Conservation (phyloP, 2,113 vertebrate genomes). For the Numida meleagris region DNA sequence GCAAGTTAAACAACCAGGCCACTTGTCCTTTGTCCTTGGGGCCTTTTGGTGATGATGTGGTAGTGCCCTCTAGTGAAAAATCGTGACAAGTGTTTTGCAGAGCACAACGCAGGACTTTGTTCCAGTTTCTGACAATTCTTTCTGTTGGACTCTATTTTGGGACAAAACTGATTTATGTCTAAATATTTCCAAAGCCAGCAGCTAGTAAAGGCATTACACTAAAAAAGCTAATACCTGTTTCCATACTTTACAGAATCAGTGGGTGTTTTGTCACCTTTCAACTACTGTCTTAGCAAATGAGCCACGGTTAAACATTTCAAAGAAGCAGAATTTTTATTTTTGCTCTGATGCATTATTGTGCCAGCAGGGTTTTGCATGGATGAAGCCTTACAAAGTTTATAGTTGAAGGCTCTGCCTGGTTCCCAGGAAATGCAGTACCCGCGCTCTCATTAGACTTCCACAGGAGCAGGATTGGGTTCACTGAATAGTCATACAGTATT, state of each 20-base stretch:
- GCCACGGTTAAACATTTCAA: neutral
- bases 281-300: slow-evolving; percentile 3
- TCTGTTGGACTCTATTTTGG: slow-evolving; percentile 14
- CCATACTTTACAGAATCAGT: neutral
- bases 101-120: neutral
- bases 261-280: slow-evolving; percentile 22
- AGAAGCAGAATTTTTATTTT: slow-evolving; percentile 46
- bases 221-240: neutral
- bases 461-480: slow-evolving; percentile 50
- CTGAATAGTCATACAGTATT: slow-evolving; percentile 46
- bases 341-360: neutral
- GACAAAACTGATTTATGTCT: slow-evolving; percentile 11
- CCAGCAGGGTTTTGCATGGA: slow-evolving; percentile 66
- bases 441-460: slow-evolving; percentile 51
- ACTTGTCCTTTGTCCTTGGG: slow-evolving; percentile 73
- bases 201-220: neutral
- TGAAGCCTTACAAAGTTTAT: slow-evolving; percentile 62
- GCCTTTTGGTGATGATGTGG: slow-evolving; percentile 85
- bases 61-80: slow-evolving; percentile 94
- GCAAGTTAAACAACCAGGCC: slow-evolving; percentile 60
- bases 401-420: slow-evolving; percentile 27
- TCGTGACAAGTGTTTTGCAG: neutral
- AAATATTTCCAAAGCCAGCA: slow-evolving; percentile 48
- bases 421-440: slow-evolving; percentile 51
- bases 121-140: neutral